These are phyloP conservation scores for Trichacis sp. DNA, from an alignment of 2,888 invertebrate species.

Conservation along the genomic window DNA sequence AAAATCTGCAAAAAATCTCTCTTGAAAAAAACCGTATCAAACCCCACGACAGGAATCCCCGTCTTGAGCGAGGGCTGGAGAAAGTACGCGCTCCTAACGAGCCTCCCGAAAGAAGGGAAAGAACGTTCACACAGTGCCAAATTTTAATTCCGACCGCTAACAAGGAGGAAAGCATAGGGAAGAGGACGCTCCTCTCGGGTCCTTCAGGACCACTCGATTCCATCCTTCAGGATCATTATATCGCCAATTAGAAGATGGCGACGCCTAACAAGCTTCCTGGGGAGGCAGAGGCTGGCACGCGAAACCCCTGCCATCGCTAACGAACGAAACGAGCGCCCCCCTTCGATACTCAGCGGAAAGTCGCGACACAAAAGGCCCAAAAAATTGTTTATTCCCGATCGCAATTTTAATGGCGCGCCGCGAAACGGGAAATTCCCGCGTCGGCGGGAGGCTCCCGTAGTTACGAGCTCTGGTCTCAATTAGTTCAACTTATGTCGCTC, in stretches of 20 bases:
- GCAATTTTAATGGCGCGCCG: no score
- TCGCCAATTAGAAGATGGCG: constrained; percentile 69
- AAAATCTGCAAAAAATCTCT: no score
- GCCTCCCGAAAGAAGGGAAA: constrained; percentile 6
- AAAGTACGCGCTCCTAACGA: constrained; percentile 33
- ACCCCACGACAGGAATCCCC: neutral
- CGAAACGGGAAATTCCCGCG: no score
- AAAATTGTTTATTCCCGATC: no score
- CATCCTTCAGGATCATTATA: constrained; percentile 70
- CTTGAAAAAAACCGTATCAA: no score
- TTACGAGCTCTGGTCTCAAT: no score
- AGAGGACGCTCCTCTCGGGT: constrained; percentile 42
- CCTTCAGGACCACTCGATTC: constrained; percentile 56
- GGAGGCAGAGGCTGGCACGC: constrained; percentile 57
- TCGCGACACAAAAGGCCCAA: no score
- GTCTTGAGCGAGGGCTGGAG: constrained; percentile 34
- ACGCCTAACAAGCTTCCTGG: constrained; percentile 69
- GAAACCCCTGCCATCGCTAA: no score
- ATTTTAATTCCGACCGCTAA: constrained; percentile 60
- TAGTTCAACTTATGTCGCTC: constrained; percentile 69
- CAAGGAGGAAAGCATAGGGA: constrained; percentile 39
- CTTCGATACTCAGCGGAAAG: no score
- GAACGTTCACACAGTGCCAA: constrained; percentile 45
- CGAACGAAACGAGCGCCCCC: no score
- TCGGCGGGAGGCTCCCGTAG: no score